phyloP scores from a whole-genome alignment of 1,140 invertebrate species.

The Drosophila subobscura region DNA sequence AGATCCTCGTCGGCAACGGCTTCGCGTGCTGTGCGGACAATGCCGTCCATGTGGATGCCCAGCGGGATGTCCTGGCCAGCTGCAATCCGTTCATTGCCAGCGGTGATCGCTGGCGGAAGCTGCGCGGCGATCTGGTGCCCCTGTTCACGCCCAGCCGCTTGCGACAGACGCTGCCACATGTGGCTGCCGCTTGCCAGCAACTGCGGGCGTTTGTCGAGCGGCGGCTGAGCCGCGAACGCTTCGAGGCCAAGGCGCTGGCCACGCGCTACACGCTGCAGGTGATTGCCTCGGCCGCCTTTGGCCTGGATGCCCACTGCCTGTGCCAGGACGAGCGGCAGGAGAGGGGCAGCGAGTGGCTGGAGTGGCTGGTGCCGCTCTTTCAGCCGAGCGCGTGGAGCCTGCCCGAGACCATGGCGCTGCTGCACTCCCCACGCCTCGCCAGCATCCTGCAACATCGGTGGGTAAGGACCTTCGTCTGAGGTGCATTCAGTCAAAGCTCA shows the following conservation, averaged over 20 bases:
- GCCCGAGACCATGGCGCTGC: slow-evolving; percentile 54
- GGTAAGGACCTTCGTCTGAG: neutral
- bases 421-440: slow-evolving; percentile 50
- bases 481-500: neutral
- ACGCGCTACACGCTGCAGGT: slow-evolving; percentile 64
- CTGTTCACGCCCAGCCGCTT: slow-evolving; percentile 61
- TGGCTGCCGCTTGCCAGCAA: slow-evolving; percentile 29
- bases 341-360: slow-evolving; percentile 28
- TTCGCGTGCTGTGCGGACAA: slow-evolving; percentile 60
- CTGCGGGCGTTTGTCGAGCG: slow-evolving; percentile 18
- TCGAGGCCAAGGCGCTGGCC: slow-evolving; percentile 52
- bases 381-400: slow-evolving; percentile 50
- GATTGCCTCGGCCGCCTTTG: slow-evolving; percentile 57
- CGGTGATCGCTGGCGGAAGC: slow-evolving; percentile 46
- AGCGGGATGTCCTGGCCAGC: slow-evolving; percentile 41
- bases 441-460: slow-evolving; percentile 48
- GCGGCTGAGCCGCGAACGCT: neutral
- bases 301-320: slow-evolving; percentile 53
- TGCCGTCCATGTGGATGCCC: slow-evolving; percentile 33
- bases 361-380: slow-evolving; percentile 48
- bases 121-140: slow-evolving; percentile 51
- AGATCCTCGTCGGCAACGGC: slow-evolving; percentile 25
- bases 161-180: slow-evolving; percentile 45
- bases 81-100: slow-evolving; percentile 63
- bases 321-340: neutral